Evolutionary conservation across 2,888 invertebrate genomes (phyloP), one percentile per base, ranked within the genome.

Genomic region (Cosmorhoe ocellata): DNA sequence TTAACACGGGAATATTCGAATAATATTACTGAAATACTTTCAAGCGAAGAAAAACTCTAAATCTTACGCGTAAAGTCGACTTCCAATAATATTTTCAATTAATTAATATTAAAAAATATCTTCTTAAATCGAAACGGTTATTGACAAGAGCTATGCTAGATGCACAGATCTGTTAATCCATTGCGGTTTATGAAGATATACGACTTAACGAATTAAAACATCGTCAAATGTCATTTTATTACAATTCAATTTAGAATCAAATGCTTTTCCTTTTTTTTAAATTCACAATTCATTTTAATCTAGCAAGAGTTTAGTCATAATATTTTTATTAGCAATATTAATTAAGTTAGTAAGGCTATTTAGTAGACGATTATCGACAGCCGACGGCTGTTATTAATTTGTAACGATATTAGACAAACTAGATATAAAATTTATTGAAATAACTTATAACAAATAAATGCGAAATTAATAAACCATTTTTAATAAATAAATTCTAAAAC

Each of bases 301-400:
- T 89, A 89, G 74, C 71, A 81, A 85, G 77, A 81, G 72, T 80
- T 81, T 79, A 79, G 72, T 74, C 66, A 78, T 69, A 71, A 73
- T 74, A 78, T 75, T 73, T 74, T 76, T 51, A 75, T 76, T 79
- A 80, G 79, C 70, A 62, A 73, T 77, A 78, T 79, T 80, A 75
- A 76, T 81, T 81, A 84, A 77, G 80, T 88, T 90, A 90, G 81
- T 90, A 89, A 90, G 90, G 90, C 90, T 90, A 89, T 81, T 81
- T 84, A 85, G 79, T 83, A 82, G 74, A 83, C 75, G 72, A 81
- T 76, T 72, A 75, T 64, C 67, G 61, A 76, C 72, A 78, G 75
- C 74, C 51, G 53, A 50, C 11, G 50, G 73, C 75, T 70, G 75
- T 66, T 47, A 30, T 37, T 59, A 60, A 64, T 56, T 71, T 73